phyloP scores from a whole-genome alignment of 2,113 vertebrate species.

The Ciconia maguari region DNA sequence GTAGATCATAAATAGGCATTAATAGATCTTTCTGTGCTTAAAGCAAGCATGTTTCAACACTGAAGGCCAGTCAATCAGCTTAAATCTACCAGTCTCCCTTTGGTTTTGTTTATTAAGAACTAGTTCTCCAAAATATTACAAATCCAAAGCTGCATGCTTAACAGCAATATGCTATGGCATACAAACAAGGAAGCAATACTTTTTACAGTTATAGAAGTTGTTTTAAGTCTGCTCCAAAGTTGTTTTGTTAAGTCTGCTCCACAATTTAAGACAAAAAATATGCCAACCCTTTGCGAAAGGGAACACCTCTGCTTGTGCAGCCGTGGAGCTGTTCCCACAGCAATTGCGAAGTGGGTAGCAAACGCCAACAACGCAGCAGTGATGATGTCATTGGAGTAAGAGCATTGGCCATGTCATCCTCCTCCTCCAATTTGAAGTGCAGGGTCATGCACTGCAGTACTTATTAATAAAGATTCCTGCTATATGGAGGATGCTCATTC shows the following conservation, averaged over 20 bases:
- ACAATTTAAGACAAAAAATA: not conserved
- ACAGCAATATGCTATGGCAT: not conserved
- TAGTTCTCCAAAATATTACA: not conserved
- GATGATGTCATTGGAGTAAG: not conserved
- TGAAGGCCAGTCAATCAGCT: not conserved
- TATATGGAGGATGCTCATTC: not conserved
- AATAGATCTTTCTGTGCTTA: not conserved
- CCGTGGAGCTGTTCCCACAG: not conserved
- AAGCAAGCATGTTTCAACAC: not conserved
- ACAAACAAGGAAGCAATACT: not conserved
- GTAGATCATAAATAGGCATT: conserved; percentile 18
- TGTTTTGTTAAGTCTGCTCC: not conserved
- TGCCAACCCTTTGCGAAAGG: not conserved
- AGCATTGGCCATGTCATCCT: not conserved
- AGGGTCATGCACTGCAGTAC: not conserved
- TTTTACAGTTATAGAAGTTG: not conserved
- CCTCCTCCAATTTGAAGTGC: not conserved
- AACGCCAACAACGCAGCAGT: not conserved
- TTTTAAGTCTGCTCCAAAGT: not conserved
- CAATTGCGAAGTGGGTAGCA: not conserved
- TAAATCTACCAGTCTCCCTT: not conserved
- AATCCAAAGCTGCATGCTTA: not conserved
- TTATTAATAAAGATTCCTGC: not conserved
- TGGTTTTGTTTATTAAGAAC: conserved; percentile 7
- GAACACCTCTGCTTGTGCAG: not conserved